Base-by-base conservation (phyloP, 2,797 vertebrate species). In the Alosa sapidissima region DNA sequence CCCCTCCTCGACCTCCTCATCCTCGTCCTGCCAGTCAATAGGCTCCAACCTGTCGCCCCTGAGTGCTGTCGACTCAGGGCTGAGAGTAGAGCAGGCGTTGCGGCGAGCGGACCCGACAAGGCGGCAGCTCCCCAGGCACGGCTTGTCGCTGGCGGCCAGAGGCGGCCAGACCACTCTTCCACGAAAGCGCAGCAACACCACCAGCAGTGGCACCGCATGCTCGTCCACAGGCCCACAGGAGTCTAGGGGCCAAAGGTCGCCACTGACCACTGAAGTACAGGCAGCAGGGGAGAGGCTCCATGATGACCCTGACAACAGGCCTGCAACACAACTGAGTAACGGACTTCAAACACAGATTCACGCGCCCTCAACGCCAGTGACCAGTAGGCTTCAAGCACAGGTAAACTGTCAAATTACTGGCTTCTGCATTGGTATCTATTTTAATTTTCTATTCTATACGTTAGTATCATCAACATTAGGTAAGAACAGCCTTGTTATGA, bases 11-110 rank as follows among this genome's bases (percentile, higher is more conserved):
- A 81, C 83, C 45, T 89, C 90, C 0, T 88, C 87, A 0, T 87
- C 82, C 13, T 89, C 91, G 2, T 90, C 92, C 72, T 90, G 90
- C 47, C 87, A 51, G 6, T 58, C 8, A 3, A n/a, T 86, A 7
- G 78, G 28, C 36, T 9, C 85, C 47, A 45, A 19, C 6, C 72
- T 47, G 81, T 75, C 21, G 62, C 72, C 86, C 5, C 36, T 21
- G 5, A 4, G 36, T 0, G 1, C 41, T 1, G 41, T 3, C 16
- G 41, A 7, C n/a, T 33, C 51, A 49, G 82, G 84, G 86, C 1
- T 2, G 6, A 90, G 87, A 47, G 55, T 94, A 60, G 93, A 94
- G 85, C 87, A 90, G 85, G 86, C 86, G 0, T 83, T 93, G 0
- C 83, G 86, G 86, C 93, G 91, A 86, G 87, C 87, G 1, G 86